phyloP scores from a whole-genome alignment of 2,888 invertebrate genomes.

The Amphipoea oculea region DNA sequence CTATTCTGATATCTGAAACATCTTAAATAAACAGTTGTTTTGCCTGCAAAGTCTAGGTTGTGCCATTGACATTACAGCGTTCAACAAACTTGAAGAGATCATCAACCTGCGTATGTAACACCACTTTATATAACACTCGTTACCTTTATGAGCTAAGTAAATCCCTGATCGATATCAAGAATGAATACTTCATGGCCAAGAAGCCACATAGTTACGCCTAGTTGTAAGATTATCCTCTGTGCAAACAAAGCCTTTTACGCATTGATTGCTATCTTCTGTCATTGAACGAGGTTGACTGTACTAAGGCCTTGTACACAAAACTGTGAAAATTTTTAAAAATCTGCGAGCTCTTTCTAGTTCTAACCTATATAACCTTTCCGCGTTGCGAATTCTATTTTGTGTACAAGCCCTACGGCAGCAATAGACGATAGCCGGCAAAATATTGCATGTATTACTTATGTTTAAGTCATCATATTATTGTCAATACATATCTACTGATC shows the following conservation, averaged over 20 bases:
- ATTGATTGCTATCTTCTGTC: conserved; percentile 48
- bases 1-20: conserved; percentile 25
- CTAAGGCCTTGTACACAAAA: neutral
- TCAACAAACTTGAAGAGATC: conserved; percentile 55
- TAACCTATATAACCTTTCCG: too few species aligned
- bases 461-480: conserved; percentile 4
- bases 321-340: too few species aligned
- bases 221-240: conserved; percentile 37
- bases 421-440: neutral
- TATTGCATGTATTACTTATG: conserved; percentile 12
- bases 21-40: conserved; percentile 46
- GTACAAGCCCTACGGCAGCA: neutral
- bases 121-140: conserved; percentile 45
- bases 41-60: conserved; percentile 40
- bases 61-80: conserved; percentile 54
- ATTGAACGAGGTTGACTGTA: conserved; percentile 26
- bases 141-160: conserved; percentile 39
- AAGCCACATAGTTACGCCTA: conserved; percentile 32
- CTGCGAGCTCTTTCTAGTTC: too few species aligned
- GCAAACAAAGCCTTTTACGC: conserved; percentile 24
- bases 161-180: conserved; percentile 57
- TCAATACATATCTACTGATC: neutral
- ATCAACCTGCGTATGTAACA: conserved; percentile 45
- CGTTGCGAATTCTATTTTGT: too few species aligned
- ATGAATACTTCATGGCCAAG: conserved; percentile 36